A percentile compares a stretch with the other conserved stretches of the same genome.
phyloP scores from a whole-genome alignment of 1,140 invertebrate species.

The Spodoptera frugiperda region DNA sequence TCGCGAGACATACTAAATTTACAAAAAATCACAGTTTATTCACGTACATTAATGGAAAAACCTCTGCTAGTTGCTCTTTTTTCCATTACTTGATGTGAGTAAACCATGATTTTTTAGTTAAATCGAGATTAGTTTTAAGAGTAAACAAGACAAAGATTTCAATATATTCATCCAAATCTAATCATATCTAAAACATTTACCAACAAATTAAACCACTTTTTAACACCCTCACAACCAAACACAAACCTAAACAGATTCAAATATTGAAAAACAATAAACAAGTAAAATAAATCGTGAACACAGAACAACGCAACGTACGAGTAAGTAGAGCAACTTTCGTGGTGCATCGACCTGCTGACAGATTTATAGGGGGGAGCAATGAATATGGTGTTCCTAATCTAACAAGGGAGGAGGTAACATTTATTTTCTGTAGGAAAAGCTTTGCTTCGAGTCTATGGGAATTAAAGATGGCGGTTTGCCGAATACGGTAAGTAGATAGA shows the following conservation, averaged over 20 bases:
- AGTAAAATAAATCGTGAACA: not conserved
- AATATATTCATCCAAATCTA: too few relatives aligned
- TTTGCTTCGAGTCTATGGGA: not conserved
- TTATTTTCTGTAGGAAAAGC: conserved; percentile 22
- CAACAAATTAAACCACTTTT: not conserved
- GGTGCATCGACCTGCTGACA: conserved; percentile 5
- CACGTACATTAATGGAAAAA: too few relatives aligned
- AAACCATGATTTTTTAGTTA: too few relatives aligned
- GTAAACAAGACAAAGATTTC: too few relatives aligned
- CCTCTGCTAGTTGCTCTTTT: too few relatives aligned
- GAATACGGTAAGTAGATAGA: too few relatives aligned
- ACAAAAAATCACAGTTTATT: too few relatives aligned
- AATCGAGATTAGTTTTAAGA: too few relatives aligned
- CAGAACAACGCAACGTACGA: not conserved
- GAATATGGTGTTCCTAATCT: conserved; percentile 11
- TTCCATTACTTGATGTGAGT: too few relatives aligned
- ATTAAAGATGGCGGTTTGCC: conserved; percentile 1
- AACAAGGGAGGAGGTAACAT: conserved; percentile 19
- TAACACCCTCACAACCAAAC: not conserved
- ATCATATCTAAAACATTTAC: too few relatives aligned
- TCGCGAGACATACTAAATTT: too few relatives aligned
- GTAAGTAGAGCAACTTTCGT: conserved; percentile 25
- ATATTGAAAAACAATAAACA: not conserved
- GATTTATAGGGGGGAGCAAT: conserved; percentile 9
- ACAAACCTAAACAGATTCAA: not conserved